phyloP scores from a whole-genome alignment of 2,888 invertebrate species.

The Lithophane semibrunnea region DNA sequence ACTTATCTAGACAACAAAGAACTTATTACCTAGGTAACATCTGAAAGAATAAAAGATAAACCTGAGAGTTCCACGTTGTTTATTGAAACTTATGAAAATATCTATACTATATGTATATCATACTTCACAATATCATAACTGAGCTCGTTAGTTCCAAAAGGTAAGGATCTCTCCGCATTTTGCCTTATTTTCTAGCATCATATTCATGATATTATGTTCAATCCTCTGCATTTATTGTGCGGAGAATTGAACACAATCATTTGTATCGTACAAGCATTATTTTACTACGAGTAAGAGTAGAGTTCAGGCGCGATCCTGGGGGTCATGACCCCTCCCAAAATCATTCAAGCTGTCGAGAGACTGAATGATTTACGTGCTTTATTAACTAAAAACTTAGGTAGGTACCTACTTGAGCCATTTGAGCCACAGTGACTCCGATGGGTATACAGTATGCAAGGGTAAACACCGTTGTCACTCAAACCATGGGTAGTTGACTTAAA shows the following conservation, averaged over 20 bases:
- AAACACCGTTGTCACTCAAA: no score
- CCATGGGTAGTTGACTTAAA: no score
- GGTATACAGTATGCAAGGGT: no score
- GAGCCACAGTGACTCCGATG: no score
- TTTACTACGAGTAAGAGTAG: background rate
- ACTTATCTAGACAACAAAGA: slow-evolving; percentile 20
- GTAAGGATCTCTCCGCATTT: background rate
- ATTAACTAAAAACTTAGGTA: no score
- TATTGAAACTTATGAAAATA: slow-evolving; percentile 37
- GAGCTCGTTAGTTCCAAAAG: slow-evolving; percentile 21
- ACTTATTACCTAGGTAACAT: background rate
- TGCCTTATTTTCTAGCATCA: slow-evolving; percentile 3
- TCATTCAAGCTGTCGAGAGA: no score
- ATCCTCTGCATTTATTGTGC: background rate
- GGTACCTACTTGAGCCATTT: no score
- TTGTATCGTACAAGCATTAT: background rate
- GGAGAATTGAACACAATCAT: no score
- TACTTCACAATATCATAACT: slow-evolving; percentile 15
- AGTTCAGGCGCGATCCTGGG: no score
- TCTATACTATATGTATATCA: background rate
- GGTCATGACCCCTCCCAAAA: no score
- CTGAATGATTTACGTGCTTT: no score
- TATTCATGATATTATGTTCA: background rate
- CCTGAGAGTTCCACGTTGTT: slow-evolving; percentile 3
- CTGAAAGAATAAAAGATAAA: slow-evolving; percentile 18